These are phyloP conservation scores for Cebidichthys violaceus DNA, from an alignment of 2,113 vertebrate species.

Conservation along the genomic window DNA sequence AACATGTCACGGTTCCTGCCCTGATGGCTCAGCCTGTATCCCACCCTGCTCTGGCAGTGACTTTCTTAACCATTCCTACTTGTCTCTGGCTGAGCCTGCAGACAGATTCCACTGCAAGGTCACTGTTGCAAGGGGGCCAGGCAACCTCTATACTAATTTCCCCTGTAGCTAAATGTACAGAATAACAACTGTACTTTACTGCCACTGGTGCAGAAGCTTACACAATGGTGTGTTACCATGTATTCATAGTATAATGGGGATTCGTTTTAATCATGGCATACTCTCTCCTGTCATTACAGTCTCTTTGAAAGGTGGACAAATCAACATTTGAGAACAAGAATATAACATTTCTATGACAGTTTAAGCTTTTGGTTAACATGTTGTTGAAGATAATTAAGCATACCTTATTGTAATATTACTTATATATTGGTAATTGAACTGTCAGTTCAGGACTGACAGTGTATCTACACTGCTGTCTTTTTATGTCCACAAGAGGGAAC, in stretches of 20 bases:
- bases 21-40: not conserved
- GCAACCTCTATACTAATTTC: constrained; percentile 76
- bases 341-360: not conserved
- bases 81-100: constrained; percentile 53
- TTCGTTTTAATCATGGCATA: not conserved
- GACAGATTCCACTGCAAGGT: constrained; percentile 5
- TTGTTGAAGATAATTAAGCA: not conserved
- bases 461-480: not conserved
- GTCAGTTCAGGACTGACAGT: not conserved
- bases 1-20: constrained; percentile 21
- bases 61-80: constrained; percentile 79
- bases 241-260: not conserved
- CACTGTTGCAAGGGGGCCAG: not conserved
- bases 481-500: constrained; percentile 27
- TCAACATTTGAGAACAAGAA: not conserved
- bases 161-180: constrained; percentile 24
- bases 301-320: not conserved
- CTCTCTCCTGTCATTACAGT: not conserved
- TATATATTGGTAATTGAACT: not conserved
- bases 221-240: not conserved
- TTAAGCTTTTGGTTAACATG: not conserved
- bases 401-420: not conserved
- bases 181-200: not conserved
- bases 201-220: not conserved
- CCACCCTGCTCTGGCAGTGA: constrained; percentile 27